phyloP scores from a whole-genome alignment of 2,113 vertebrate genomes.

The Phrynosoma platyrhinos region DNA sequence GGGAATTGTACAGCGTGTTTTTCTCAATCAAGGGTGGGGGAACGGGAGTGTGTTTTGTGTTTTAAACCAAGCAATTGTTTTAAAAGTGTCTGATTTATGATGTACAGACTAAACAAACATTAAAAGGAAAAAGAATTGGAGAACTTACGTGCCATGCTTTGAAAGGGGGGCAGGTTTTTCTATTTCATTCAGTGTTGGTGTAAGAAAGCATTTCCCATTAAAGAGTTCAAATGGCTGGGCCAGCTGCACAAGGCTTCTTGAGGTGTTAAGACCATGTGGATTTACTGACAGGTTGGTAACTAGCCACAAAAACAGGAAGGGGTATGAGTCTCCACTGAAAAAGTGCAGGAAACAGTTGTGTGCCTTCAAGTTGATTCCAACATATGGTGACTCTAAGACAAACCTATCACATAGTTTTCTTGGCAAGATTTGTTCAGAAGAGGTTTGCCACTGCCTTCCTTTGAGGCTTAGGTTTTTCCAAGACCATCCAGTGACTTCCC shows the following conservation, averaged over 20 bases:
- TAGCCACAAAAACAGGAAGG: not conserved
- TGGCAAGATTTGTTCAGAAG: too few species aligned
- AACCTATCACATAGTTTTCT: too few species aligned
- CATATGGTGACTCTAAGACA: too few species aligned
- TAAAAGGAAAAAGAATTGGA: conserved; percentile 26
- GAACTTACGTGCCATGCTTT: not conserved
- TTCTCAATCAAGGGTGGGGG: conserved; percentile 32
- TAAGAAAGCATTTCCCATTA: not conserved
- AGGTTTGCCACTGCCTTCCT: too few species aligned
- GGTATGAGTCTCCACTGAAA: not conserved
- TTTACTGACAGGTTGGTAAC: not conserved
- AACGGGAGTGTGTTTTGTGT: conserved; percentile 27
- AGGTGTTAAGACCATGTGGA: not conserved
- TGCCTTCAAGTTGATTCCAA: too few species aligned
- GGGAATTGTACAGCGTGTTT: conserved; percentile 43
- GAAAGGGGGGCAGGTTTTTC: not conserved
- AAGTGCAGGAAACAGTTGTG: too few species aligned
- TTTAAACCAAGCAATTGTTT: conserved; percentile 42
- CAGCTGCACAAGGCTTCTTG: too few species aligned
- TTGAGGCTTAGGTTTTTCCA: too few species aligned
- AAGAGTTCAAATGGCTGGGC: not conserved
- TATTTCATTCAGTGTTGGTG: not conserved
- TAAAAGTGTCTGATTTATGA: conserved; percentile 32
- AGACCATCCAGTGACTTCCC: too few species aligned
- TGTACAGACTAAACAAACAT: conserved; percentile 51